Evolutionary conservation across 2,797 vertebrate species (phyloP).

Genomic region (Sus cebifrons): DNA sequence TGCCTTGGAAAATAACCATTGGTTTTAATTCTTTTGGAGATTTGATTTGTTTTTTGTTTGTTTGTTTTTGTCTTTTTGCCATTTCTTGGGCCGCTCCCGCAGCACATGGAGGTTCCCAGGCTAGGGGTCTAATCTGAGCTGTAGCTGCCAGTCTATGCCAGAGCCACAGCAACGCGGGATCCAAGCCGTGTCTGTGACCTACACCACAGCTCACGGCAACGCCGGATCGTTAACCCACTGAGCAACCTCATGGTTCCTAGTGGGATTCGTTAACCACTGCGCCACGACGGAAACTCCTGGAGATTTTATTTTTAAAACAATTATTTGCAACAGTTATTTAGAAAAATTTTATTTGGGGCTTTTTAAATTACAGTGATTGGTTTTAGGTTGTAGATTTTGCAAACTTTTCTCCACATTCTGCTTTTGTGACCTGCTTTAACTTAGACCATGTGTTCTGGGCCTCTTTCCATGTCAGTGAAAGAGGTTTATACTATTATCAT

Average conservation of each 20-base stretch:
- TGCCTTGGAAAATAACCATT: background rate
- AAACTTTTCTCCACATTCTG: background rate
- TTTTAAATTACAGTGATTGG: background rate
- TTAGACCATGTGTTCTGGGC: background rate
- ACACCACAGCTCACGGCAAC: too few relatives aligned
- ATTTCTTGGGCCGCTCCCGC: too few relatives aligned
- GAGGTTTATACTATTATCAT: background rate
- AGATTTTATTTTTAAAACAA: conserved; percentile 23
- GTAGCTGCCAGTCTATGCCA: too few relatives aligned
- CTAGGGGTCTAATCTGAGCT: too few relatives aligned
- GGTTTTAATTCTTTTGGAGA: conserved; percentile 58
- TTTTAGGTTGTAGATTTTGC: conserved; percentile 16
- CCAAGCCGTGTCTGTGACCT: too few relatives aligned
- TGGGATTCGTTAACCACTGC: too few relatives aligned
- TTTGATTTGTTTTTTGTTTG: background rate
- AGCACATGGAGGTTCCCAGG: too few relatives aligned
- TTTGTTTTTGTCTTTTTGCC: too few relatives aligned
- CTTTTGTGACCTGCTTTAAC: conserved; percentile 54
- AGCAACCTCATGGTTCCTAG: too few relatives aligned
- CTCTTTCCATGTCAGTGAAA: conserved; percentile 13
- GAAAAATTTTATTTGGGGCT: background rate
- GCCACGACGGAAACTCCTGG: too few relatives aligned
- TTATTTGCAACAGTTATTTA: conserved; percentile 34
- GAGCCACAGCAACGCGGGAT: too few relatives aligned
- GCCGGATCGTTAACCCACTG: too few relatives aligned